These are phyloP conservation scores for Gibbula magus DNA, from an alignment of 2,888 invertebrate genomes.

Conservation along the genomic window DNA sequence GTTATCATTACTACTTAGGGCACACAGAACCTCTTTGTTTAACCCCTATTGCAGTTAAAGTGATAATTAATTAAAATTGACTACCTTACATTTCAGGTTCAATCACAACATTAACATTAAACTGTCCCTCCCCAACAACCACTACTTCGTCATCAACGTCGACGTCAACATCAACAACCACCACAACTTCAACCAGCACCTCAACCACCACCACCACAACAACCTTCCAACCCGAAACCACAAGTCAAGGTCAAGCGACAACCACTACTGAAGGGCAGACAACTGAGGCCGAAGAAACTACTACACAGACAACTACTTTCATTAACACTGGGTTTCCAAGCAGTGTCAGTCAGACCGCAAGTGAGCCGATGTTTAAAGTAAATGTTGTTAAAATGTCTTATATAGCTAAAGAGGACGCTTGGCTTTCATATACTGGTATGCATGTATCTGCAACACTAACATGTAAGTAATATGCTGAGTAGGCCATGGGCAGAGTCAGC, in stretches of 20 bases:
- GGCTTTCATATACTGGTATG: too few species aligned
- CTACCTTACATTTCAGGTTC: too few species aligned
- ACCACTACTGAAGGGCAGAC: background rate
- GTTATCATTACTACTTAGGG: too few species aligned
- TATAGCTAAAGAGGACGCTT: too few species aligned
- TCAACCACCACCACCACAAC: background rate
- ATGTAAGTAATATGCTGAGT: too few species aligned
- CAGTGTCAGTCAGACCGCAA: conserved; percentile 9
- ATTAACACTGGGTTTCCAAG: background rate
- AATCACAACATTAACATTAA: background rate
- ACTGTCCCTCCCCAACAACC: background rate
- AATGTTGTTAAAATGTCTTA: background rate
- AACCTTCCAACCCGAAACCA: background rate
- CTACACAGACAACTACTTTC: background rate
- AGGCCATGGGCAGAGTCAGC: too few species aligned
- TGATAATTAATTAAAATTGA: too few species aligned
- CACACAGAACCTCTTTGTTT: too few species aligned
- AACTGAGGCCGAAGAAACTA: background rate
- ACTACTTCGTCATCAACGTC: background rate
- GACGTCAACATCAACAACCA: background rate
- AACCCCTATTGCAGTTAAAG: too few species aligned
- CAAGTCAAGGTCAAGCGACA: background rate
- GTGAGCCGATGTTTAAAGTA: conserved; percentile 13
- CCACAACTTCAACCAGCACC: background rate
- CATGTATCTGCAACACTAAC: too few species aligned